Base-by-base conservation (phyloP, 2,113 vertebrate species). In the Lamprotornis superbus region DNA sequence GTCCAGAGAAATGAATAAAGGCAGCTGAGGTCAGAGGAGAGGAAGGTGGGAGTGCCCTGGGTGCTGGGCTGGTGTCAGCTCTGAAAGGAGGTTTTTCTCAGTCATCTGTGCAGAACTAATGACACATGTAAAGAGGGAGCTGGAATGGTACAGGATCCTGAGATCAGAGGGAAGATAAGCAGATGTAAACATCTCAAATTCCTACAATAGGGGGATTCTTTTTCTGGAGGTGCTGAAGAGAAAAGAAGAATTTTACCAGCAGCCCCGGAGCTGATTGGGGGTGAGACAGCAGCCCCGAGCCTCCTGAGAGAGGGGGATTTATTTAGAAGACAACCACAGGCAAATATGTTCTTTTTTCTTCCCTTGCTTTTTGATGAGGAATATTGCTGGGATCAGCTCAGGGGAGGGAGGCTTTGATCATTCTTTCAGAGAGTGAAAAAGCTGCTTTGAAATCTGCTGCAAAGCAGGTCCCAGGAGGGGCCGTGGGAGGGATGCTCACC, bases 261-360 rank as follows among this genome's bases (percentile, higher is more conserved):
- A 91, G 93, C 84, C 76, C 70, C 0, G 2, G 77, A 87, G 91
- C 82, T 86, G 81, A 65, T 3, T 61, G 60, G 50, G 75, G 65
- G 50, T 73, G 79, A 94, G 78, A 76, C 60, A 95, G 87, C 81
- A 97, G 82, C 87, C 71, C 50, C 8, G 1, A 87, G 83, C 69
- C 96, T 61, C 91, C 78, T 68, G 91, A 73, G 91, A 77, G 24
- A 82, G 67, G 49, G 57, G 63, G 63, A 76, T 95, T 97, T 94
- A 95, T 94, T 94, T 95, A 87, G 95, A 93, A 91, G 84, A 93
- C 46, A 79, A 91, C 93, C 87, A 96, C 55, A 83, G 93, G 91
- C 95, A 95, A 95, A 92, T 90, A 87, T 23, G 35, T 49, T 75
- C 69, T 81, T 46, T 57, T 83, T 94, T 47, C 61, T 39, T 4